phyloP scores from a whole-genome alignment of 2,797 vertebrate genomes.

The Phrynocephalus forsythii region DNA sequence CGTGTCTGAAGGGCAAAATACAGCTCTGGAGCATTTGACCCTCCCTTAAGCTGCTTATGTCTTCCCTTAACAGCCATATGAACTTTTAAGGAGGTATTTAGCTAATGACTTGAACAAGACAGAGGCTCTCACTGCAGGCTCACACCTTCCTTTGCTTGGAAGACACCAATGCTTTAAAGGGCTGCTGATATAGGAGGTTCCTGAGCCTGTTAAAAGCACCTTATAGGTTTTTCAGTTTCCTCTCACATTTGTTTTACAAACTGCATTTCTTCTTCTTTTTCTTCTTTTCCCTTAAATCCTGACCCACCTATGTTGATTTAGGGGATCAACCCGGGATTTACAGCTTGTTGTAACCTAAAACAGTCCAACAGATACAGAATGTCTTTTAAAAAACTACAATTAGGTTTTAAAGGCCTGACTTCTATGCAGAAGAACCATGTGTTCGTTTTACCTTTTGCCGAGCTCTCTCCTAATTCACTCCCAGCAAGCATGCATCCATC shows the following conservation, averaged over 20 bases:
- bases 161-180: neutral
- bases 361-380: neutral
- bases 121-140: constrained; percentile 30
- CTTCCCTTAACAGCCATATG: constrained; percentile 51
- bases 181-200: constrained; percentile 12
- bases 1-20: constrained; percentile 67
- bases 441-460: neutral
- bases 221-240: no score
- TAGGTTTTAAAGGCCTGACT: no score
- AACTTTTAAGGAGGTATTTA: constrained; percentile 69
- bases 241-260: no score
- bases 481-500: neutral
- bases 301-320: neutral
- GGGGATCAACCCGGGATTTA: neutral
- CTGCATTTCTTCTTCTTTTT: neutral
- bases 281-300: neutral
- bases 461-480: neutral
- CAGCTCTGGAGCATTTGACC: constrained; percentile 65
- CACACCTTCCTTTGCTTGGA: neutral
- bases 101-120: constrained; percentile 70
- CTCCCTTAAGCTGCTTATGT: constrained; percentile 67
- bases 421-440: neutral
- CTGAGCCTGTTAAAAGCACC: neutral
- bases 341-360: neutral
- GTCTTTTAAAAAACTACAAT: neutral